Base-by-base conservation (phyloP, 2,888 invertebrate species). In the Heteromurus nitidus region DNA sequence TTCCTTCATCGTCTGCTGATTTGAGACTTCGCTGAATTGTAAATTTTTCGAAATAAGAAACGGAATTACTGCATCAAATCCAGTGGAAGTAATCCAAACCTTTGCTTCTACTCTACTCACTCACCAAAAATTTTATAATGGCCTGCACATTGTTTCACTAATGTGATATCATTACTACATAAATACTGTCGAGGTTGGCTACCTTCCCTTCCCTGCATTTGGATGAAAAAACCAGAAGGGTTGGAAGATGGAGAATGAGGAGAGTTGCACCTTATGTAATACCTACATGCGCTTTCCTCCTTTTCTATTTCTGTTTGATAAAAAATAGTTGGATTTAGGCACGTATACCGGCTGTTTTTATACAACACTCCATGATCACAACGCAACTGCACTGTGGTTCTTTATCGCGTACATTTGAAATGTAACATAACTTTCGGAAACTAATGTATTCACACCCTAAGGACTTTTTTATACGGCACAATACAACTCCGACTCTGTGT, bases 371-470 rank as follows among this genome's bases (percentile, higher is more conserved):
- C 30, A 26, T 58, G 58, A 5, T 47, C 47, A 11, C 7, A n/a
- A 3, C 55, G 20, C 55, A 3, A 22, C 55, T n/a, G 28, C 3
- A 65, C 50, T 62, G 16, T 68, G n/a, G n/a, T n/a, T n/a, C n/a
- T n/a, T n/a, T 2, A 47, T 60, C n/a, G 60, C 16, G 24, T 30
- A 58, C 28, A 22, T 50, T 3, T 22, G 13, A 44, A n/a, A n/a
- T n/a, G n/a, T n/a, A n/a, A n/a, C n/a, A n/a, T 22, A 50, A 69
- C 31, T 26, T 73, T 73, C 20, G 42, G 62, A 60, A 62, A 73
- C 42, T 70, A 79, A 79, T 79, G 70, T 64, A 70, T 79, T 79
- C 69, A 79, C 77, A 79, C 77, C 77, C 77, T 31, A 42, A 50
- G 77, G 77, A 64, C 77, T 79, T 67, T 69, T 67, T 79, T 26